Conservation (phyloP, 2,797 vertebrate species). For the Centropyge bicolor region DNA sequence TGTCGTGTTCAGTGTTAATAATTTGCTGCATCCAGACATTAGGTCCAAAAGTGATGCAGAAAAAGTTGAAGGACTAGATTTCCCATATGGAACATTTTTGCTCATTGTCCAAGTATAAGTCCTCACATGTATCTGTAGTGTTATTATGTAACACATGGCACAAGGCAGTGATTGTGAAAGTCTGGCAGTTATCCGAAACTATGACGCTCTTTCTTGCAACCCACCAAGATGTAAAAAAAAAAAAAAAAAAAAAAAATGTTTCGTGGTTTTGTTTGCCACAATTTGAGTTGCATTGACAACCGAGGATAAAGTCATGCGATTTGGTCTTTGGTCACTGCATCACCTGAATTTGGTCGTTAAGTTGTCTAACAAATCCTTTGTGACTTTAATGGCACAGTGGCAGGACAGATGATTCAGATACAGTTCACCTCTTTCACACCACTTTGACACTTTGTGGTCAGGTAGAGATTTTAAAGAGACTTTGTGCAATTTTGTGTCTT, state of each 20-base stretch:
- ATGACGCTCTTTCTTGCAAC: background rate
- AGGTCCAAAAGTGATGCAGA: background rate
- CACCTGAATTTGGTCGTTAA: conserved; percentile 24
- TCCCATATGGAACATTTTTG: background rate
- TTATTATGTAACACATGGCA: conserved; percentile 32
- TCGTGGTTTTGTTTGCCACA: background rate
- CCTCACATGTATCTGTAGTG: conserved; percentile 1
- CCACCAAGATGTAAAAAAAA: conserved; percentile 5
- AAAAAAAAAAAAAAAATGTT: conserved; percentile 9
- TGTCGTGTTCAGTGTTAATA: background rate
- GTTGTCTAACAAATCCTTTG: conserved; percentile 28
- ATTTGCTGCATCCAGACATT: background rate
- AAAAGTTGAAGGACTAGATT: background rate
- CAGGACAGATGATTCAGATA: conserved; percentile 36
- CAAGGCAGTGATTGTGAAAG: background rate
- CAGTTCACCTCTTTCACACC: conserved; percentile 12
- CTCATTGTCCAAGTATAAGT: conserved; percentile 3
- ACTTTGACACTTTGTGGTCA: conserved; percentile 9
- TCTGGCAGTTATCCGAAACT: conserved; percentile 6
- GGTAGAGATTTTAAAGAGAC: background rate
- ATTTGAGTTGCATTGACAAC: background rate
- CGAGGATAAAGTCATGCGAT: background rate
- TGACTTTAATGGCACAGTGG: conserved; percentile 6
- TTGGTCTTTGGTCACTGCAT: conserved; percentile 11
- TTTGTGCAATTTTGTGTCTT: background rate